A percentile compares a stretch with the other conserved stretches of the same genome.
phyloP scores from a whole-genome alignment of 2,797 vertebrate species.

The Carcharodon carcharias region DNA sequence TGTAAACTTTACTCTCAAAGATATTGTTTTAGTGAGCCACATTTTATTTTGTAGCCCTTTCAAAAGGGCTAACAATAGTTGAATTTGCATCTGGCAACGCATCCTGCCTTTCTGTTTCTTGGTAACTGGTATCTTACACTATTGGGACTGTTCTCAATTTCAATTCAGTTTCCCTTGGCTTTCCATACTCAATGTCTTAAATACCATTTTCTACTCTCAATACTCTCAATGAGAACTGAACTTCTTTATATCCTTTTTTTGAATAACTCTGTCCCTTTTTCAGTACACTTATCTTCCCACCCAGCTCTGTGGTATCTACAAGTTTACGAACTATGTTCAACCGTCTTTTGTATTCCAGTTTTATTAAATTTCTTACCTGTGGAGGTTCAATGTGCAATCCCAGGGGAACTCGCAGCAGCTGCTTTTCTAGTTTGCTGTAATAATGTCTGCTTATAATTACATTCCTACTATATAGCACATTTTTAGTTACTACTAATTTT shows the following conservation, averaged over 20 bases:
- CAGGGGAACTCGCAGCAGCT: background rate
- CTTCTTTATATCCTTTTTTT: background rate
- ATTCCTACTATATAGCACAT: background rate
- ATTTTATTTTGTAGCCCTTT: background rate
- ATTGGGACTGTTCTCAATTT: background rate
- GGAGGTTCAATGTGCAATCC: background rate
- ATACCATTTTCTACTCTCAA: background rate
- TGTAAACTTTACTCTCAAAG: background rate
- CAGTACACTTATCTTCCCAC: background rate
- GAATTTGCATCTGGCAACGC: background rate
- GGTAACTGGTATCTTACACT: background rate
- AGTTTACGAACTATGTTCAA: background rate
- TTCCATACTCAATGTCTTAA: background rate
- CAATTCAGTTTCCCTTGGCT: background rate
- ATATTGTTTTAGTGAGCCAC: background rate
- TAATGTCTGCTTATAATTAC: background rate
- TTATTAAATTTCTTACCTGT: background rate
- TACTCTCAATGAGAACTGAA: background rate
- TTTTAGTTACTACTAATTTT: background rate
- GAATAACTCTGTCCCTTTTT: background rate
- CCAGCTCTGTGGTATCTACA: background rate
- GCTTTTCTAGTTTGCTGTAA: background rate
- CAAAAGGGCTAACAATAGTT: background rate
- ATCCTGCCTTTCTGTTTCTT: constrained; percentile 4
- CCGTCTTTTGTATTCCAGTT: background rate